Evolutionary conservation across 2,113 vertebrate genomes (phyloP).

Genomic region (Brachypteracias leptosomus): DNA sequence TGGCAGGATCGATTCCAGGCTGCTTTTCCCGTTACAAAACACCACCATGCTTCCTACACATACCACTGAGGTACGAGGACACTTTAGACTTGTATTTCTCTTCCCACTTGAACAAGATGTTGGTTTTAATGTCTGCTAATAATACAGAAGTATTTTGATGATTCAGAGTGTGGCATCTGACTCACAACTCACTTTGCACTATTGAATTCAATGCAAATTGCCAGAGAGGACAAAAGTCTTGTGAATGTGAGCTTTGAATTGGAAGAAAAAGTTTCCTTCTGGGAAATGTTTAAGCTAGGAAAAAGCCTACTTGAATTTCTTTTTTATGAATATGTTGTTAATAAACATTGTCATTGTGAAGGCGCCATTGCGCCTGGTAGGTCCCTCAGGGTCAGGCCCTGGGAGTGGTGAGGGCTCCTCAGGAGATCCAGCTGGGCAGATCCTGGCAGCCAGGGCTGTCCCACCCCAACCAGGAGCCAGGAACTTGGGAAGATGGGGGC

Average conservation of each 20-base stretch:
- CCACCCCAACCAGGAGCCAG: background rate
- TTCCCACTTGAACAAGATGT: background rate
- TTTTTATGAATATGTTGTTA: background rate
- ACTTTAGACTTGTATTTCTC: background rate
- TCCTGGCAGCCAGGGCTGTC: background rate
- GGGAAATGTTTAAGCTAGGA: background rate
- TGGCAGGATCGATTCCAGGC: constrained; percentile 13
- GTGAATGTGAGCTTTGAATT: background rate
- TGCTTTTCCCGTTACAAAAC: background rate
- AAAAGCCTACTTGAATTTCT: background rate
- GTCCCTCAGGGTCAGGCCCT: background rate
- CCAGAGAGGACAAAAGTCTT: background rate
- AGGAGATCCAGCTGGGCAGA: rapidly evolving
- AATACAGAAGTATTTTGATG: background rate
- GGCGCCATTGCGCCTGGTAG: background rate
- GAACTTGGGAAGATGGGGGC: no score
- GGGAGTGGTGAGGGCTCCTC: background rate
- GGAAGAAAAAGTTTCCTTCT: background rate
- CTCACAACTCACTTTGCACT: background rate
- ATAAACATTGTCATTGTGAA: background rate
- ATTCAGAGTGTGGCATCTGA: background rate
- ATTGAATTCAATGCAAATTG: background rate
- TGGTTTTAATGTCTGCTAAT: background rate
- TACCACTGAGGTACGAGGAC: background rate
- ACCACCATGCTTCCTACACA: background rate